Base-by-base conservation (phyloP, 2,797 vertebrate species). In the Sebastes ruberrimus region DNA sequence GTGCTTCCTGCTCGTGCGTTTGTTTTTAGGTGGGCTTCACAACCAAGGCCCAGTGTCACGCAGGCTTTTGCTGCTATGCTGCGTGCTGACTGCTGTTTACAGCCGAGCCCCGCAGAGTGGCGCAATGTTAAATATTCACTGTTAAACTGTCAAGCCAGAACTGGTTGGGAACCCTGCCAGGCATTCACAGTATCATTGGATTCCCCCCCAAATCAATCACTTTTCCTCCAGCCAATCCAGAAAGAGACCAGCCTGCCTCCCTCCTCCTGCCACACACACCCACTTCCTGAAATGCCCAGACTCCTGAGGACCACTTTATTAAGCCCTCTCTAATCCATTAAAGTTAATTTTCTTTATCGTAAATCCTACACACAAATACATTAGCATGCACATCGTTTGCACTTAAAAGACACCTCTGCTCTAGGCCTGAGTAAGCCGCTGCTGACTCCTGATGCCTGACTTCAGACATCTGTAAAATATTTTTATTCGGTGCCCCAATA, bases 391-490 rank as follows among this genome's bases (percentile, higher is more conserved):
- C 28, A 77, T 59, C 9, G 22, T 82, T 81, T 81, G 75, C 75
- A 83, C 76, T 82, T 86, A 62, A 79, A 84, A 83, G 68, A 71
- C 76, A 78, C 67, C 80, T 75, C 63, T 76, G 71, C 75, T 79
- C 46, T 69, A 46, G 67, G 68, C 61, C 68, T 0, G 59, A 83
- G 84, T 60, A 78, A 72, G 77, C 79, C 60, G 71, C 74, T 76
- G 65, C 88, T 78, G 88, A 84, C 89, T 94, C 89, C 81, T 55
- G 69, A 80, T 77, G 88, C 81, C 92, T 93, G 90, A 90, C 90
- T 95, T 95, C 90, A 94, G 90, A 95, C 93, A 95, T 94, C 93
- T 95, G 95, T 93, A 95, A 95, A 94, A 95, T 93, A 95, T 95
- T 95, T 95, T 93, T 94, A 91, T 95, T 94, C 90, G 61, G 83